Conservation (phyloP, 1,140 invertebrate species). For the Platyura marginata region DNA sequence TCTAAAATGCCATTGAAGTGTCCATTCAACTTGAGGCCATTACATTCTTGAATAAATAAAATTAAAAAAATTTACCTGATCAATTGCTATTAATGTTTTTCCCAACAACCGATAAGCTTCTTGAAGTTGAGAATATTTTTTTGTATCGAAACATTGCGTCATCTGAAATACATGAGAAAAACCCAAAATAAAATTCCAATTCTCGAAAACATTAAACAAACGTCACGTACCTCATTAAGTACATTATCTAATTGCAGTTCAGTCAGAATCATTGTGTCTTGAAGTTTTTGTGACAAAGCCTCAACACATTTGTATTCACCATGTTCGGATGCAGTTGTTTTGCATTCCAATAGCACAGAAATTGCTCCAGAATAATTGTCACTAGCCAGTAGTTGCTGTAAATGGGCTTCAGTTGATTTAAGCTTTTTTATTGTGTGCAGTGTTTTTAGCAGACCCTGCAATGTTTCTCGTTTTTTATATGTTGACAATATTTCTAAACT, state of each 20-base stretch:
- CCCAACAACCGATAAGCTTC: slow-evolving; percentile 69
- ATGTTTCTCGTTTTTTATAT: slow-evolving; percentile 65
- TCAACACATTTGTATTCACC: slow-evolving; percentile 74
- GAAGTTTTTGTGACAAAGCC: slow-evolving; percentile 66
- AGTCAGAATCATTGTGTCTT: slow-evolving; percentile 79
- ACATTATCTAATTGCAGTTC: slow-evolving; percentile 83
- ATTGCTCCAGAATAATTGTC: slow-evolving; percentile 84
- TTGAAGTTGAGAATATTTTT: slow-evolving; percentile 60
- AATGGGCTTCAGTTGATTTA: slow-evolving; percentile 65
- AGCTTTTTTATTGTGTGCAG: slow-evolving; percentile 67
- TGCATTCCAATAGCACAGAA: slow-evolving; percentile 69
- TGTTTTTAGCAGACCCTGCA: slow-evolving; percentile 56
- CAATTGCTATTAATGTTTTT: slow-evolving; percentile 78
- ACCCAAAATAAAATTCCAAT: slow-evolving; percentile 2
- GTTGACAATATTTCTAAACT: slow-evolving; percentile 75
- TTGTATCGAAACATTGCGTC: slow-evolving; percentile 50
- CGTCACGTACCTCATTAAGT: slow-evolving; percentile 45
- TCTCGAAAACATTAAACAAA: not conserved
- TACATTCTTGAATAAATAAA: no score
- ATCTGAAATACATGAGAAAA: slow-evolving; percentile 34
- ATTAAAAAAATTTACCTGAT: slow-evolving; percentile 86
- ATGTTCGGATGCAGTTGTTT: slow-evolving; percentile 60
- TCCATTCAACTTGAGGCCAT: no score
- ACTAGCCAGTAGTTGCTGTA: slow-evolving; percentile 60
- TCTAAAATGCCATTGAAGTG: no score